Base-by-base conservation (phyloP, 2,888 invertebrate species). In the Lycaena phlaeas region DNA sequence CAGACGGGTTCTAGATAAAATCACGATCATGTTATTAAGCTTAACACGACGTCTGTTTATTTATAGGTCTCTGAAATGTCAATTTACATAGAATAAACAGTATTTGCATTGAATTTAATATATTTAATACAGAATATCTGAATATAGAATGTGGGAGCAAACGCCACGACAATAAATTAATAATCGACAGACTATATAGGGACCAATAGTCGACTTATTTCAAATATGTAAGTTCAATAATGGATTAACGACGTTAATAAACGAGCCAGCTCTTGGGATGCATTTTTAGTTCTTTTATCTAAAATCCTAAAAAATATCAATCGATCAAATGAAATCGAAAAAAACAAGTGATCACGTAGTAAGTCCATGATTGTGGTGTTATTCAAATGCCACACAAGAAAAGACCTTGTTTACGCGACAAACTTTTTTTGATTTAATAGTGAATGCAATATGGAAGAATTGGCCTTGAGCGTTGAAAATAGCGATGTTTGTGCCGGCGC, bases 401-500 rank as follows among this genome's bases (percentile, higher is more conserved):
- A 60, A 60, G 57, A 63, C 56, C 63, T 69, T 77, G 77, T 75
- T 76, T 74, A 70, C 66, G 66, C 62, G n/a, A n/a, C n/a, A n/a
- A 59, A 58, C 55, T 61, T 53, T 64, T n/a, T 67, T 61, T 59
- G 59, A 61, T 56, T 56, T 54, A 51, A 62, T 43, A 50, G 63
- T 66, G 69, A 75, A 71, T 77, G 72, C 76, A 81, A 72, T 56
- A 74, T 73, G 73, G 74, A 73, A 68, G 63, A 52, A 59, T 60
- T 68, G 74, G 67, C 82, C 82, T 81, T 81, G 76, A 62, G 40
- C 44, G 56, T 51, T 60, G 77, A 77, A 81, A 81, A 81, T 81
- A 81, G 73, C 70, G 56, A 67, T 73, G 72, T 78, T 76, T 74
- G 73, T 76, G 71, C 71, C 64, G 70, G 67, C 63, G 62, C 64